Base-by-base conservation (phyloP, 1,140 invertebrate species). In the Orius insidiosus region DNA sequence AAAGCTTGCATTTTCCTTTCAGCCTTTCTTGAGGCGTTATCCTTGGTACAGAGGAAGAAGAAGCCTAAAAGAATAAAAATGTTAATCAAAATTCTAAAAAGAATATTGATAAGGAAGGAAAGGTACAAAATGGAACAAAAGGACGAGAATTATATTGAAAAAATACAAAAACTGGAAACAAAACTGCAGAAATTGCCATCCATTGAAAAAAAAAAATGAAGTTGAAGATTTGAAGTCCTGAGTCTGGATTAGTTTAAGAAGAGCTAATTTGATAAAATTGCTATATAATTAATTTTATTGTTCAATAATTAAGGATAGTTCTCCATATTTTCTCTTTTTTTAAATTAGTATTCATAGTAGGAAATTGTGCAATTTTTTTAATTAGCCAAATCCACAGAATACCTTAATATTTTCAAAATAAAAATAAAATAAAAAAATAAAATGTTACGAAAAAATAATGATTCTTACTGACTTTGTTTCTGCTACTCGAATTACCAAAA, bases 1-100 rank as follows among this genome's bases (percentile, higher is more conserved):
- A 87, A 70, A 38, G 78, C 75, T 59, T 90, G 85, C 77, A 89
- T 86, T 65, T 88, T 88, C 47, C 76, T 72, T 83, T 87, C 60
- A 93, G 75, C 56, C 81, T 75, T 67, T 92, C 87, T 61, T 85
- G 81, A 47, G 83, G 74, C 41, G 80, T 76, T 45, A 77, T 60
- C 63, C 71, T 77, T 53, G 55, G 48, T 49, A 4, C 10, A 34
- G 32, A 13, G 2, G 33, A 15, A 6, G 34, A 14, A 15, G 18
- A 38, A 18, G 46, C 37, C 48, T 53, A 49, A 11, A 49, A 47
- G 24, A 40, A 30, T 19, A 43, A 19, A 18, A 24, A 24, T 24
- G 13, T 19, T 31, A 19, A 24, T 19, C 24, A 24, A 24, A 24
- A 24, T 24, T 24, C 24, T 7, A 24, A 24, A 24, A 7, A 7